Evolutionary conservation across 2,113 vertebrate genomes (phyloP), one percentile per base, ranked within the genome.

Genomic region (Apaloderma vittatum): DNA sequence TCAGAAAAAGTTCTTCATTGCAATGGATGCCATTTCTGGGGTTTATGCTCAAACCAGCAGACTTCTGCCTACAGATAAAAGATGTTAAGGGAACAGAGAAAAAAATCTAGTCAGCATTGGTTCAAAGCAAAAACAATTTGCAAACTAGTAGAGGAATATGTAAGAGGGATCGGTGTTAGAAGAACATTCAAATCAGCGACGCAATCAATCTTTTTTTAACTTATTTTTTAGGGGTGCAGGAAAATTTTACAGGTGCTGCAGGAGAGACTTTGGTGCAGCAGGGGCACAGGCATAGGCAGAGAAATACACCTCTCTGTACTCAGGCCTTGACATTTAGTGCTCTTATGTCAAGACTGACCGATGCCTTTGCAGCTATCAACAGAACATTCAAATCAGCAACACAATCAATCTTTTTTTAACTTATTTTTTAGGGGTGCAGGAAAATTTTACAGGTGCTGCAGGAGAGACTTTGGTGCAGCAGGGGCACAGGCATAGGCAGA

Each of bases 21-120:
- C 0, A 0, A 73, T 17, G 11, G 40, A 66, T 57, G 30, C 3
- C 13, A 16, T 46, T 83, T 75, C 49, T 40, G 15, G 22, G 22
- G 17, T 66, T 79, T 67, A 26, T 46, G 48, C 4, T 48, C 91
- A 55, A 95, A 88, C 23, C 17, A 51, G 19, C 20, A 71, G 36
- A 58, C 48, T 83, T 70, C 21, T 65, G 14, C 32, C 34, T 24
- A 49, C 23, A 80, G 32, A 32, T 2, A 34, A 20, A 27, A 68
- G 11, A 12, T 32, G 23, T 34, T 59, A 66, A 54, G 12, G 51
- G 34, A 91, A 34, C 15, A 52, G 43, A 65, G 23, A 13, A 88
- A 75, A 66, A 70, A 73, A 70, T 34, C 36, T 17, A 75, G 29
- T 48, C 55, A 46, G 8, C 8, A 9, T 21, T 66, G 40, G 7